Base-by-base conservation (phyloP, 2,797 vertebrate genomes). In the Euthynnus affinis region DNA sequence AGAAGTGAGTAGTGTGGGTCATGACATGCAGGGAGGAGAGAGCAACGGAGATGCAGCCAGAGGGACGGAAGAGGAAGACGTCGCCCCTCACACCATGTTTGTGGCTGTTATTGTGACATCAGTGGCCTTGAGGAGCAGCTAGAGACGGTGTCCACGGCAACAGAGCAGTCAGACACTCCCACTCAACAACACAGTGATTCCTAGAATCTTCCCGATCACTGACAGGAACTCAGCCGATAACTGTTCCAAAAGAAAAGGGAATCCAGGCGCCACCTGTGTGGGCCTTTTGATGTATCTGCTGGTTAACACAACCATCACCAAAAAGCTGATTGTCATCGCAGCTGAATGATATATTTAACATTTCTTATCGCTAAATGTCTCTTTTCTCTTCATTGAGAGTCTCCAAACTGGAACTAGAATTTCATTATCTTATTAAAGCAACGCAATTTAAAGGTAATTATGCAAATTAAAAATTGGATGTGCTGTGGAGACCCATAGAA, bases 101-200 rank as follows among this genome's bases (percentile, higher is more conserved):
- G 77, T 67, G 65, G 71, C 77, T 84, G 74, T 84, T 84, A 81
- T 72, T 87, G 81, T 90, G 88, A 91, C 91, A 91, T 87, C 80
- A 87, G 84, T 48, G 70, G 90, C 91, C 90, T 93, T 87, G 81
- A 91, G 84, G 74, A 81, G 81, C 82, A 84, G 84, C 78, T 80
- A 82, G 86, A 85, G 87, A 91, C 72, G 81, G 91, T 93, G 92
- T 92, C 93, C 92, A 93, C 83, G 83, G 93, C 89, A 92, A 93
- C 92, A 71, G 85, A 83, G 87, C 81, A 79, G 86, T 67, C 82
- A 75, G 71, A 83, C 74, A 72, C 83, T 83, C 78, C 59, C 51
- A 22, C 62, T 70, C 72, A 56, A 83, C 81, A 81, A 78, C 76
- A 74, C 46, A 55, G 56, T 62, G 61, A 77, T 84, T 87, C 83